Conservation (phyloP, 1,140 invertebrate species). For the Heliothis virescens region DNA sequence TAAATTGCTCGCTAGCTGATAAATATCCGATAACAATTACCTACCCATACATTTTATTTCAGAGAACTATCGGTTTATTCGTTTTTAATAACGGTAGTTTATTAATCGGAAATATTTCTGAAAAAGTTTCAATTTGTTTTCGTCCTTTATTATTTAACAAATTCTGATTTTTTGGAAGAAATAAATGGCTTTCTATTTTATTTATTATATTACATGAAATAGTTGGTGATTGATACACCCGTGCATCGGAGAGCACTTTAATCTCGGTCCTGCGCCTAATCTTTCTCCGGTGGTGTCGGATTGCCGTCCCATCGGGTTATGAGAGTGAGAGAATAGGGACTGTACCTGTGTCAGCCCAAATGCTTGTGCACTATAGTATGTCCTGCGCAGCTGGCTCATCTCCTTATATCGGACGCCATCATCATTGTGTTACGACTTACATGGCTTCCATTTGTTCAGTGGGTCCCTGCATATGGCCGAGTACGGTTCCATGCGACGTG, state of each 20-base stretch:
- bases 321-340: no score
- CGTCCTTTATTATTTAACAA: neutral
- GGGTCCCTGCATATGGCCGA: constrained; percentile 90
- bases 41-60: neutral
- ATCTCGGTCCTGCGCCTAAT: no score
- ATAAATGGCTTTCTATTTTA: no score
- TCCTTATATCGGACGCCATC: no score
- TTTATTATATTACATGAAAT: no score
- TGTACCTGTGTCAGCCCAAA: no score
- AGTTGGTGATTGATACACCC: no score
- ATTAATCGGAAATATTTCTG: neutral
- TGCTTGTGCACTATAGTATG: no score
- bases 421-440: constrained; percentile 87
- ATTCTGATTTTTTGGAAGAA: neutral
- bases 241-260: no score
- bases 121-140: neutral
- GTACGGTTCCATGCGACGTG: constrained; percentile 90
- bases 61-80: neutral
- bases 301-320: no score
- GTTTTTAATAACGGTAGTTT: neutral
- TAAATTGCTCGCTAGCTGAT: neutral
- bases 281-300: no score
- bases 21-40: neutral
- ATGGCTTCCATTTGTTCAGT: constrained; percentile 88
- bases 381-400: no score